phyloP scores from a whole-genome alignment of 2,888 invertebrate genomes.

The Cantharis rustica region DNA sequence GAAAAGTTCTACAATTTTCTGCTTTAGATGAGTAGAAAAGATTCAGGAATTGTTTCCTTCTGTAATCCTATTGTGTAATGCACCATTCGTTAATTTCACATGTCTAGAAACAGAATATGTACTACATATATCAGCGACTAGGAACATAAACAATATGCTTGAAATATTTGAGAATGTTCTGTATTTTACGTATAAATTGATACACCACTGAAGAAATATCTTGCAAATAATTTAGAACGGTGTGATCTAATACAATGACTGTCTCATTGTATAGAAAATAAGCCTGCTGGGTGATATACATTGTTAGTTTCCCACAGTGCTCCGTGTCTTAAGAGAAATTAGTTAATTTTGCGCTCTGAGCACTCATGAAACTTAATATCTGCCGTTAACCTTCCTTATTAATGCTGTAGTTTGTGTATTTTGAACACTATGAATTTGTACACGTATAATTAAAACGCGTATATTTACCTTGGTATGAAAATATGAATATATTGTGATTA shows the following conservation, averaged over 20 bases:
- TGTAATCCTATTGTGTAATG: neutral
- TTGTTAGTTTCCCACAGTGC: slow-evolving; percentile 43
- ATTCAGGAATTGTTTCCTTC: neutral
- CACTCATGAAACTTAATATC: slow-evolving; percentile 45
- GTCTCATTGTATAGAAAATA: slow-evolving; percentile 44
- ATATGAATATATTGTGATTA: slow-evolving; percentile 7
- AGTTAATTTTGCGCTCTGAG: slow-evolving; percentile 46
- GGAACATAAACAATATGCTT: slow-evolving; percentile 8
- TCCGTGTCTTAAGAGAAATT: slow-evolving; percentile 47
- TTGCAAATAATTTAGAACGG: slow-evolving; percentile 23
- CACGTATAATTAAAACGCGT: slow-evolving; percentile 22
- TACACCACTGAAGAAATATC: slow-evolving; percentile 8
- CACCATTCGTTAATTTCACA: neutral
- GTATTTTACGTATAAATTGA: slow-evolving; percentile 17
- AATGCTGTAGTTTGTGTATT: slow-evolving; percentile 31
- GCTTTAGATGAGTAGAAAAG: neutral
- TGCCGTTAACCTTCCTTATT: slow-evolving; percentile 41
- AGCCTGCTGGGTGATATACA: slow-evolving; percentile 43
- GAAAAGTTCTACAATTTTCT: neutral
- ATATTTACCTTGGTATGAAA: slow-evolving; percentile 10
- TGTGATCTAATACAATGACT: slow-evolving; percentile 24
- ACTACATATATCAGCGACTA: neutral
- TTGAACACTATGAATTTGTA: slow-evolving; percentile 28
- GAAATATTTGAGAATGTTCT: slow-evolving; percentile 10
- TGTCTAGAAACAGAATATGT: neutral